Evolutionary conservation across 2,113 vertebrate genomes (phyloP), one percentile per base, ranked within the genome.

Genomic region (Alethe diademata): DNA sequence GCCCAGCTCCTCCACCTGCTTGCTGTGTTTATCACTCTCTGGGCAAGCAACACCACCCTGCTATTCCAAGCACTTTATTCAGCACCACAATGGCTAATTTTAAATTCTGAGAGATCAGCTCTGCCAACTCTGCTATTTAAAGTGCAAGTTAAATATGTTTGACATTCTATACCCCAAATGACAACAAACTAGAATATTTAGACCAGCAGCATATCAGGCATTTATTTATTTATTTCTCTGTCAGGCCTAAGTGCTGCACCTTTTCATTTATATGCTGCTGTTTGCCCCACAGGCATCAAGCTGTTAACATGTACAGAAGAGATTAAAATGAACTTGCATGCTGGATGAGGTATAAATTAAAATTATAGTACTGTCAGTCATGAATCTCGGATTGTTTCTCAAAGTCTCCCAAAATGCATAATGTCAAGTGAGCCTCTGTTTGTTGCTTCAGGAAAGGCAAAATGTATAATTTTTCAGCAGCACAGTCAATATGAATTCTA

Each of bases 261-360:
- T 95, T 88, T 94, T 88, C 88, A 94, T 96, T 96, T 88, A 87
- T 45, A 96, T 92, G 92, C 91, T 87, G 67, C 78, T 95, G 92
- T 97, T 93, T 96, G 97, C 97, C 97, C 94, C 97, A 94, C 28
- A 90, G 98, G 97, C 97, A 97, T 92, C 97, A 97, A 95, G 96
- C 97, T 98, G 97, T 95, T 96, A 96, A 94, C 96, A 94, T n/a
- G 56, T 94, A 95, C 95, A 96, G 96, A 94, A 97, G 96, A 97
- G 96, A 98, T 97, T 97, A 96, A 97, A 96, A 97, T 66, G 92
- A 97, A 95, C 73, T 84, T 64, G 90, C 81, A 71, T 57, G 88
- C 74, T 92, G 96, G 96, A 97, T 97, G 96, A 98, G 97, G 97
- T 97, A 97, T 93, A 98, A 98, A 98, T 98, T 97, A 97, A 97